These are phyloP conservation scores for Pseudoips prasinana DNA, from an alignment of 2,888 invertebrate genomes.

Conservation along the genomic window DNA sequence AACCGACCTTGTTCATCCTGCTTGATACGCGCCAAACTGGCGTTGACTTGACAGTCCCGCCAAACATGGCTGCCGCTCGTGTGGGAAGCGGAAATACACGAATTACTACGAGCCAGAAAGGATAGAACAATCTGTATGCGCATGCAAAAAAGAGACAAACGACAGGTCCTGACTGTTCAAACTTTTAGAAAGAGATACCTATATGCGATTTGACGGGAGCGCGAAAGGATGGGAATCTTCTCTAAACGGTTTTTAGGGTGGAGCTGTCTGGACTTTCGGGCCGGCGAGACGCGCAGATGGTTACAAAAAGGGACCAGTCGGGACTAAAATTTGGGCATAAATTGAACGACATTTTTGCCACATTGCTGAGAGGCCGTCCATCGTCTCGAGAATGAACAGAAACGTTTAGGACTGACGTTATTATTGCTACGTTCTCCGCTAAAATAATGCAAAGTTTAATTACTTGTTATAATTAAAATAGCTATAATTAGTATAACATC, in stretches of 20 bases:
- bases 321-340: slow-evolving; percentile 76
- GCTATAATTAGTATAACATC: slow-evolving; percentile 7
- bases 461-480: slow-evolving; percentile 10
- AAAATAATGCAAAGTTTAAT: slow-evolving; percentile 12
- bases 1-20: slow-evolving; percentile 70
- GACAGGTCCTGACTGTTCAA: slow-evolving; percentile 68
- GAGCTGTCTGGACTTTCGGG: slow-evolving; percentile 78
- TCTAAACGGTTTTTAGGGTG: slow-evolving; percentile 80
- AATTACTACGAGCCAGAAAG: slow-evolving; percentile 74
- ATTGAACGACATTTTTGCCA: slow-evolving; percentile 80
- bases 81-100: slow-evolving; percentile 80
- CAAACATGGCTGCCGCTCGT: slow-evolving; percentile 79
- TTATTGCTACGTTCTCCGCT: slow-evolving; percentile 21
- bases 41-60: slow-evolving; percentile 78
- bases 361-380: slow-evolving; percentile 55
- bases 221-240: slow-evolving; percentile 68
- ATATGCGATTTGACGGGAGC: slow-evolving; percentile 61
- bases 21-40: slow-evolving; percentile 77
- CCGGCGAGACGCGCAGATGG: slow-evolving; percentile 74
- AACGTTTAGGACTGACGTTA: slow-evolving; percentile 30
- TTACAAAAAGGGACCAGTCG: slow-evolving; percentile 77
- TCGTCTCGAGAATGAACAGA: slow-evolving; percentile 48
- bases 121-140: slow-evolving; percentile 61
- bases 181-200: slow-evolving; percentile 67
- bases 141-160: slow-evolving; percentile 72